Base-by-base conservation (phyloP, 2,797 vertebrate species). In the Protonibea diacanthus region DNA sequence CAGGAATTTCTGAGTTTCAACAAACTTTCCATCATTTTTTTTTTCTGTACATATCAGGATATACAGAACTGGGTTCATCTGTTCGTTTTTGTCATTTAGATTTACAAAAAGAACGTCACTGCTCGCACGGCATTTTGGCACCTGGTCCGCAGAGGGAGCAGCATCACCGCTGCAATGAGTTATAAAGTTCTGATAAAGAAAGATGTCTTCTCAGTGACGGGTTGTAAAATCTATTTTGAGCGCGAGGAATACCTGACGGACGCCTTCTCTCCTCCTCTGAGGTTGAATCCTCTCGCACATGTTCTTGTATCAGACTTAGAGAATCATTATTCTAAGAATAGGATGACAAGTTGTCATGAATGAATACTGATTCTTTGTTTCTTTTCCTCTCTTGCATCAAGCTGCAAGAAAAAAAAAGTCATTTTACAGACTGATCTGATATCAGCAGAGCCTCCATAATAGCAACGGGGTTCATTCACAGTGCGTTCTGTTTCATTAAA, bases 171-270 rank as follows among this genome's bases (percentile, higher is more conserved):
- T 45, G 23, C 7, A 23, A 21, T 47, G 23, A 18, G 2, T 18
- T 29, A 29, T 47, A 47, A 48, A 42, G 33, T 45, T n/a, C 18
- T 27, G 7, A 45, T 29, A 29, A 66, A n/a, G 23, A 44, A 74
- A 27, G 9, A 10, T 51, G 20, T 27, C 52, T 7, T 40, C n/a
- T 59, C 25, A 69, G 20, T n/a, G 45, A 75, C 11, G 17, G 73
- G 53, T 60, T 60, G 51, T 68, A 44, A 67, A 51, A 60, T 25
- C 10, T 69, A 55, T 25, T 62, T 48, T n/a, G 11, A 48, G 49
- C 12, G 13, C 7, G 15, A 44, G 38, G 15, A 17, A 42, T 29
- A 4, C 40, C n/a, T 42, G n/a, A 59, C 40, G 12, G 57, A 20
- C 38, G 56, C 10, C 2, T 67, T 1, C 6, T 18, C 17, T 14